These are phyloP conservation scores for Eudasyphora cyanicolor DNA, from an alignment of 2,888 invertebrate genomes.

Conservation along the genomic window DNA sequence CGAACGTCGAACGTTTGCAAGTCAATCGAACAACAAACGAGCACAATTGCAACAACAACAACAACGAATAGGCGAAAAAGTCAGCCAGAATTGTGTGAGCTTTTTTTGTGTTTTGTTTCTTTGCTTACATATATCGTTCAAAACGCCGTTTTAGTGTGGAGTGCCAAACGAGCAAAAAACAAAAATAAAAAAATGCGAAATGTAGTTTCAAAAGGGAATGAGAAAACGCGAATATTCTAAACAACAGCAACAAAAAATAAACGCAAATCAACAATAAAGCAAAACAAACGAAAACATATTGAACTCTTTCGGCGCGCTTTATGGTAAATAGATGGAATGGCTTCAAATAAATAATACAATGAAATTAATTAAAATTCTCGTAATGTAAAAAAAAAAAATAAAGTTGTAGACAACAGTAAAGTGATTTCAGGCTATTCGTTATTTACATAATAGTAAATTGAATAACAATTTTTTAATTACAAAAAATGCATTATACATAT, in stretches of 20 bases:
- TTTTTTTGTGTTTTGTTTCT: constrained; percentile 27
- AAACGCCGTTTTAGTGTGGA: not conserved
- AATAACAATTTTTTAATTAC: no score
- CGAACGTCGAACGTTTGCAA: constrained; percentile 14
- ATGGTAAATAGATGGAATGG: constrained; percentile 6
- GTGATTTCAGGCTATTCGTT: no score
- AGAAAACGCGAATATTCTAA: constrained; percentile 2
- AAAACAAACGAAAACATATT: constrained; percentile 23
- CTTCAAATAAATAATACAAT: not conserved
- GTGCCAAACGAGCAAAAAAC: no score
- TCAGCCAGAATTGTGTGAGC: not conserved
- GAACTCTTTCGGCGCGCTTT: constrained; percentile 26
- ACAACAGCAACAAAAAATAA: constrained; percentile 14
- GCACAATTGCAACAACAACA: no score
- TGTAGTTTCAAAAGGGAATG: not conserved
- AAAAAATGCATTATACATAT: no score
- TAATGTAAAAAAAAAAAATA: no score
- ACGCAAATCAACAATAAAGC: not conserved
- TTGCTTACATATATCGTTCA: not conserved
- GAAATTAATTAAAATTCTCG: no score
- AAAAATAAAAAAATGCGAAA: not conserved
- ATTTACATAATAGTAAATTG: no score
- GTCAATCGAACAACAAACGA: not conserved
- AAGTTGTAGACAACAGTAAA: no score
- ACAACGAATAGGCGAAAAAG: constrained; percentile 11